A percentile compares a stretch with the other conserved stretches of the same genome.
phyloP scores from a whole-genome alignment of 2,888 invertebrate species.

The Phyto melanocephala region DNA sequence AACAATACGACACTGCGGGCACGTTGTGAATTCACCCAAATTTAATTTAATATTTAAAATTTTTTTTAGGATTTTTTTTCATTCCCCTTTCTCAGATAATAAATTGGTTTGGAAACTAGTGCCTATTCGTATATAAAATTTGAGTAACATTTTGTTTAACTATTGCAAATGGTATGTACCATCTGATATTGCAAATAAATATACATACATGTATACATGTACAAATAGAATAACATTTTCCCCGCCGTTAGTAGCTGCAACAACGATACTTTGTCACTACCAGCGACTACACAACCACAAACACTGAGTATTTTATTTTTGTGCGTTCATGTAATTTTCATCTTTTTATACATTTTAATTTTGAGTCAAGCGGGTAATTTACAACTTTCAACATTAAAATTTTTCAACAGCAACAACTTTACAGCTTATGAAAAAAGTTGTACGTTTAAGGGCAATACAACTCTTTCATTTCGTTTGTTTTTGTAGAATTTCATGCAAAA shows the following conservation, averaged over 20 bases:
- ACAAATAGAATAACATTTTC: neutral
- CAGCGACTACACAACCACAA: constrained; percentile 31
- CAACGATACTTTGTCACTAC: neutral
- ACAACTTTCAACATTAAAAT: constrained; percentile 57
- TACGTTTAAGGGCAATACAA: constrained; percentile 30
- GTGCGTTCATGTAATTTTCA: constrained; percentile 27
- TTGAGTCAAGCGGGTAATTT: constrained; percentile 63
- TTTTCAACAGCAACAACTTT: constrained; percentile 49
- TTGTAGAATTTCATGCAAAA: constrained; percentile 24
- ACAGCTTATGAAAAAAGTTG: constrained; percentile 23
- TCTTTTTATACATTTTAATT: constrained; percentile 56
- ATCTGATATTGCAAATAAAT: constrained; percentile 45
- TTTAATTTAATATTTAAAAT: no score
- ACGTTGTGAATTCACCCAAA: no score
- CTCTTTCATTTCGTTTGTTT: constrained; percentile 12
- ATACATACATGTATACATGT: no score
- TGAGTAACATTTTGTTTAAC: constrained; percentile 47
- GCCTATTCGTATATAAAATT: constrained; percentile 30
- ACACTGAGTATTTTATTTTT: constrained; percentile 34
- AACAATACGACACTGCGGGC: no score
- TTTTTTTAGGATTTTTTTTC: no score
- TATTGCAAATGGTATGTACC: no score
- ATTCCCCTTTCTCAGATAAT: no score
- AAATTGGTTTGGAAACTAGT: no score
- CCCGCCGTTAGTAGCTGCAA: neutral